Evolutionary conservation across 2,888 invertebrate genomes (phyloP).

Genomic region (Tetranychus piercei): DNA sequence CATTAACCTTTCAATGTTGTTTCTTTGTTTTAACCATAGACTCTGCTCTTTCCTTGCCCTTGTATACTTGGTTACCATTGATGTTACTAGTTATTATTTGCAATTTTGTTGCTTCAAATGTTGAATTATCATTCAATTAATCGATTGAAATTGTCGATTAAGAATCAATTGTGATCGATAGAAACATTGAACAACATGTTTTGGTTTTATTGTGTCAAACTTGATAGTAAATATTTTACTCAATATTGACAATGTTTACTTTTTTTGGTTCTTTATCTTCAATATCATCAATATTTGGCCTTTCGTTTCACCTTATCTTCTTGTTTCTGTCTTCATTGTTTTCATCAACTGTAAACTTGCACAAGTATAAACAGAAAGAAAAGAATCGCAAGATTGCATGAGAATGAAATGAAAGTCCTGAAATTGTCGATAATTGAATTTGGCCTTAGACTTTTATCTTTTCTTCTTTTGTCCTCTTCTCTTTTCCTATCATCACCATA

Average conservation of each 20-base stretch:
- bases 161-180: neutral
- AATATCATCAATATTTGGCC: no score
- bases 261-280: no score
- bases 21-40: no score
- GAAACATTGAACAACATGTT: neutral
- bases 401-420: neutral
- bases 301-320: no score
- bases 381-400: neutral
- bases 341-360: no score
- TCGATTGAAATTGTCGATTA: neutral
- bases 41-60: no score
- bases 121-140: neutral
- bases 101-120: neutral
- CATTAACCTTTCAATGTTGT: no score
- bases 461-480: neutral
- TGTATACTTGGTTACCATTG: no score
- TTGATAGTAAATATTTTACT: neutral
- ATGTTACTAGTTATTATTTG: no score
- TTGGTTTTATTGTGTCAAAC: neutral
- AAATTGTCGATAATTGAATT: neutral
- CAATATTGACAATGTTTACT: neutral
- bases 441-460: neutral
- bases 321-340: no score
- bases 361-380: neutral
- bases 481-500: conserved; percentile 3